These are phyloP conservation scores for Malthinus seriepunctatus DNA, from an alignment of 2,888 invertebrate species.

Conservation along the genomic window DNA sequence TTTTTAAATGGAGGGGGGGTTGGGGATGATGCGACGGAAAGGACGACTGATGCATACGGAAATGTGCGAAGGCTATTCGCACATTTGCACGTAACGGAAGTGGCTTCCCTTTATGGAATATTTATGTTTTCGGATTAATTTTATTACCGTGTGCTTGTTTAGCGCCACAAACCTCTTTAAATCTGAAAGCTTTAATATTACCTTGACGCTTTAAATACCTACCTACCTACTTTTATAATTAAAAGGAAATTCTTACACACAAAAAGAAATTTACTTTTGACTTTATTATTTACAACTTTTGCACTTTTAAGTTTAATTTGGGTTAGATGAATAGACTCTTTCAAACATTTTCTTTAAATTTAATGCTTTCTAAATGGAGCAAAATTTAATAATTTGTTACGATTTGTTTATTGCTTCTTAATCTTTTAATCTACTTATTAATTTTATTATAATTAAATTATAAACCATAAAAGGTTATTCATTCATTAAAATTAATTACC, in stretches of 20 bases:
- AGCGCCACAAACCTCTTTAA: slow-evolving; percentile 9
- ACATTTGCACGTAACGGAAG: slow-evolving; percentile 42
- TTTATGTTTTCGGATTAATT: slow-evolving; percentile 29
- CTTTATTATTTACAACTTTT: not conserved
- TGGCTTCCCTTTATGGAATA: slow-evolving; percentile 41
- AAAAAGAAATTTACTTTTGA: too few species aligned
- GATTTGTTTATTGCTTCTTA: too few species aligned
- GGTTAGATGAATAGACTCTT: too few species aligned
- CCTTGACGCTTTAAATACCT: not conserved
- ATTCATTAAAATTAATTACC: too few species aligned
- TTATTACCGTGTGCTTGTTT: slow-evolving; percentile 24
- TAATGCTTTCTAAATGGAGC: too few species aligned
- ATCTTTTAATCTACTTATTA: too few species aligned
- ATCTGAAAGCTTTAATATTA: slow-evolving; percentile 7
- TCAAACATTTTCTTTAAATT: too few species aligned
- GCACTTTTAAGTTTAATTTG: not conserved
- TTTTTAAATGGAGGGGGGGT: slow-evolving; percentile 28
- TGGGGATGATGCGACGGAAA: slow-evolving; percentile 30
- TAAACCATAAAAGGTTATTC: too few species aligned
- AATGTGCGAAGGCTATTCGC: slow-evolving; percentile 43
- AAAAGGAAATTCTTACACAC: not conserved
- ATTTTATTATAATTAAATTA: too few species aligned
- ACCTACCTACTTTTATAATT: not conserved
- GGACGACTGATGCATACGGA: slow-evolving; percentile 38
- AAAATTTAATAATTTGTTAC: too few species aligned